Evolutionary conservation across 2,797 vertebrate genomes (phyloP), one percentile per base, ranked within the genome.

Genomic region (Pipistrellus pygmaeus): DNA sequence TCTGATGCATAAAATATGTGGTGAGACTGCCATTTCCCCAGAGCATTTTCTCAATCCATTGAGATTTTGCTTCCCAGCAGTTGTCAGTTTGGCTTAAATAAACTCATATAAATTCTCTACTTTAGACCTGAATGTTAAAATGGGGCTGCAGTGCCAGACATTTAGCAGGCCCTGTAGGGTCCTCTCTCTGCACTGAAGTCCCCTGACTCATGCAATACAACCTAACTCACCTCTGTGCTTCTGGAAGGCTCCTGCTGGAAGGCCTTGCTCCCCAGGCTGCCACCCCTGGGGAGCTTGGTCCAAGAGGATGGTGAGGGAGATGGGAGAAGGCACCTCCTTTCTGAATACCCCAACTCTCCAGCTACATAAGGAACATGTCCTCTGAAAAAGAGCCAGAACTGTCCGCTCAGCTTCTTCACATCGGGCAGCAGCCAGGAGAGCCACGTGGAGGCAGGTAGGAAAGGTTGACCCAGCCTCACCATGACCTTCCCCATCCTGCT

Each of bases 331-430:
- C 25, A 0, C 44, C 44, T 23, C 53, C 64, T 72, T 32, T n/a
- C n/a, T 1, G 23, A 44, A 27, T 27, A 44, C 27, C 53, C 17
- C 0, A 2, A 30, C 32, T 30, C 55, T 35, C 20, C 8, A 23
- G 18, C 46, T 12, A 20, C 15, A 3, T 35, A 18, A n/a, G 38
- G 48, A 1, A 7, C 12, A 25, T 46, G n/a, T 64, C 77, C 13
- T 82, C 46, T 21, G 35, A 30, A 27, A 68, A 46, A 53, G 8
- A 72, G 10, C 30, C 25, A 21, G 14, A 41, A 72, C 68, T 73
- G n/a, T 46, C 9, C 8, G 68, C 32, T 6, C 55, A 12, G 30
- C 38, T 25, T 35, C 30, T 55, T 68, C 18, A 21, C 78, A 23
- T 0, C n/a, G 1, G 18, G 38, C 48, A 68, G 46, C 17, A 0